These are phyloP conservation scores for Oxyura jamaicensis DNA, from an alignment of 2,113 vertebrate genomes.

Conservation along the genomic window DNA sequence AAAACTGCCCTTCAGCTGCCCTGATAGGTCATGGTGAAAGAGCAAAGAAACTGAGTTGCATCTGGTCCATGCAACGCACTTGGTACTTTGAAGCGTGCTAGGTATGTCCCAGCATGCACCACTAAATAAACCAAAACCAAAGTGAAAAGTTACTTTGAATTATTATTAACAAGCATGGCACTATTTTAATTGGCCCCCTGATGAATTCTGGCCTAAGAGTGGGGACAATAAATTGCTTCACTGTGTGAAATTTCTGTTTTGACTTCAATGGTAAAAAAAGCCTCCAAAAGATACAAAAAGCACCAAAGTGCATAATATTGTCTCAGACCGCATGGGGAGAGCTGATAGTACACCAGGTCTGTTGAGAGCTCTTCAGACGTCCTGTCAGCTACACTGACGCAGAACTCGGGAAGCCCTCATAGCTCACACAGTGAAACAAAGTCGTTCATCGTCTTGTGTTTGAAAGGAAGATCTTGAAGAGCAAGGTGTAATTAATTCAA, in stretches of 20 bases:
- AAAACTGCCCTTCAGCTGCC: background rate
- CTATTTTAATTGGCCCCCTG: slow-evolving; percentile 52
- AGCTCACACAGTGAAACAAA: background rate
- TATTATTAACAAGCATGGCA: slow-evolving; percentile 10
- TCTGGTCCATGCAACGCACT: background rate
- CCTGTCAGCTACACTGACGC: background rate
- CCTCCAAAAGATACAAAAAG: too few relatives aligned
- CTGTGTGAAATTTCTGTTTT: background rate
- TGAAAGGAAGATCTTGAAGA: background rate
- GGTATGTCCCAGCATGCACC: background rate
- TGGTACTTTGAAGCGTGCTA: background rate
- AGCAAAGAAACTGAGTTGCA: background rate
- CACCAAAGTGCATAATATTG: too few relatives aligned
- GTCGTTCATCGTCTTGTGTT: background rate
- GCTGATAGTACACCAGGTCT: background rate
- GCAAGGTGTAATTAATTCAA: background rate
- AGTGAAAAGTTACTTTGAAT: background rate
- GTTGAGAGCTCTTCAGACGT: background rate
- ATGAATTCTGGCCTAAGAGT: background rate
- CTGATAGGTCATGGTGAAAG: background rate
- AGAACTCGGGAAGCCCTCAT: background rate
- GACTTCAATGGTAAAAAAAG: background rate
- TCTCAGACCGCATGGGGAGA: background rate
- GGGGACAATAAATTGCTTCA: background rate
- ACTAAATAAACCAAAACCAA: background rate